A percentile compares a stretch with the other conserved stretches of the same genome.
Conservation (phyloP, 2,888 invertebrate genomes). For the Ctena decussata region DNA sequence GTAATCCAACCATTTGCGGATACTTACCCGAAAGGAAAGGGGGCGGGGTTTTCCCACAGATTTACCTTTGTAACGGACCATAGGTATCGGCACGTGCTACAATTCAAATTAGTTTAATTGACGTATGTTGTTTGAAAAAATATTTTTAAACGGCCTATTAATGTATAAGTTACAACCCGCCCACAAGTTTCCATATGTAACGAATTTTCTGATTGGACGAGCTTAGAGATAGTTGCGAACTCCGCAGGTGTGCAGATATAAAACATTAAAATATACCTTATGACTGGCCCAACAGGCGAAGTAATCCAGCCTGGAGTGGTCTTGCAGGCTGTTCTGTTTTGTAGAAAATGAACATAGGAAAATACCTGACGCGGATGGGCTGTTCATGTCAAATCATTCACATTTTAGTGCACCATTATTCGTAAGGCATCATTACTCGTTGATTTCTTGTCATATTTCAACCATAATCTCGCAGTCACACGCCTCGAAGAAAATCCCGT, state of each 20-base stretch:
- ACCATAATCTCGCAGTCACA: background rate
- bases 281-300: too few relatives aligned
- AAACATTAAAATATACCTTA: too few relatives aligned
- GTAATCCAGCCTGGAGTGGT: too few relatives aligned
- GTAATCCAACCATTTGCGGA: conserved; percentile 62
- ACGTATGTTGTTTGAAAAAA: background rate
- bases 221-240: too few relatives aligned
- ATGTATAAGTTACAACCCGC: background rate
- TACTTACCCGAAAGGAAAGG: conserved; percentile 61
- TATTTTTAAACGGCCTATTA: background rate
- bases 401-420: too few relatives aligned
- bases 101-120: background rate
- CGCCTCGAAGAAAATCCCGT: background rate
- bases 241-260: too few relatives aligned
- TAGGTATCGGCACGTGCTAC: conserved; percentile 1
- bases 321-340: too few relatives aligned
- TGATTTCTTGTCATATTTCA: background rate
- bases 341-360: too few relatives aligned
- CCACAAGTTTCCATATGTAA: background rate
- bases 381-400: too few relatives aligned
- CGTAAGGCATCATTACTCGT: too few relatives aligned
- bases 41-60: conserved; percentile 68
- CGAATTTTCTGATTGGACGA: background rate
- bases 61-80: conserved; percentile 19
- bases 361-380: too few relatives aligned